phyloP scores from a whole-genome alignment of 2,888 invertebrate genomes.

The Acleris emargana region DNA sequence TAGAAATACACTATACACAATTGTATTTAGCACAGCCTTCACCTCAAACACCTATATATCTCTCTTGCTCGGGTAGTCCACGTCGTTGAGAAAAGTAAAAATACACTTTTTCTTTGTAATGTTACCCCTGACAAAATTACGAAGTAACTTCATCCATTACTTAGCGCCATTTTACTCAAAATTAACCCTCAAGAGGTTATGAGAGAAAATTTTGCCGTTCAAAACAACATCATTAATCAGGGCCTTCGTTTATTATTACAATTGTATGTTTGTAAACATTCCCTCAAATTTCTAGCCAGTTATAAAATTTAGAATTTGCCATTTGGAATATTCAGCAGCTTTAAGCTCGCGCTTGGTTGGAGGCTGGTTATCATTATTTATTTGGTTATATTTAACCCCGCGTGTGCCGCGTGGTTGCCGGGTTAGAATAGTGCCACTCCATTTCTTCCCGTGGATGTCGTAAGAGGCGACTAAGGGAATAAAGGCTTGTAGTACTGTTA shows the following conservation, averaged over 20 bases:
- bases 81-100: no score
- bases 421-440: no score
- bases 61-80: no score
- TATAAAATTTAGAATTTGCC: slow-evolving; percentile 7
- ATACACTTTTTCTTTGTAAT: background rate
- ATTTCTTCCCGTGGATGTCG: no score
- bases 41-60: no score
- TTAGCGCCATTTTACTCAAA: slow-evolving; percentile 7
- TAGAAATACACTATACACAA: no score
- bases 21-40: no score
- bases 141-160: slow-evolving; percentile 17
- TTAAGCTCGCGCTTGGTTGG: background rate
- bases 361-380: background rate
- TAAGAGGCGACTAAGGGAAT: no score
- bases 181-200: slow-evolving; percentile 38
- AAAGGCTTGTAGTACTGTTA: no score
- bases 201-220: slow-evolving; percentile 45
- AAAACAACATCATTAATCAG: slow-evolving; percentile 47
- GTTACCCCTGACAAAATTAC: background rate
- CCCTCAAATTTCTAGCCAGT: slow-evolving; percentile 11
- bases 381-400: no score
- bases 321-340: slow-evolving; percentile 7
- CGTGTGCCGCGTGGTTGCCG: no score
- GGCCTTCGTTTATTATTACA: slow-evolving; percentile 39
- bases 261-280: slow-evolving; percentile 37